Base-by-base conservation (phyloP, 2,888 invertebrate genomes). In the Cosmia pyralina region DNA sequence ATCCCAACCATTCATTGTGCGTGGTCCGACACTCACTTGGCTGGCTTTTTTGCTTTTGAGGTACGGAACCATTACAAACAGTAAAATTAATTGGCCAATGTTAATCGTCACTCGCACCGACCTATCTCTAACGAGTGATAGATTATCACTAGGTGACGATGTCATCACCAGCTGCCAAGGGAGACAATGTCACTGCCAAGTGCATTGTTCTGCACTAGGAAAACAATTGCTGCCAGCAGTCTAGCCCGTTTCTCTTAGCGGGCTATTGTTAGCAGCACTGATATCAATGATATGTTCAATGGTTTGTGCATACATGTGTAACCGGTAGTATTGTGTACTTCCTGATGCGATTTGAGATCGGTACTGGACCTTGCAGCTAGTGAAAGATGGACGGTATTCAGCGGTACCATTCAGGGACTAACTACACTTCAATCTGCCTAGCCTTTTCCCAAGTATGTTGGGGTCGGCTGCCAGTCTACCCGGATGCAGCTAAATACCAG, bases 181-280 rank as follows among this genome's bases (percentile, higher is more conserved):
- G 75, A 85, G 83, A 82, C 88, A 91, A 87, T 91, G 92, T 91
- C 92, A 93, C 86, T 94, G 94, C 93, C 95, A 95, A 94, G 93
- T 90, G 88, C 93, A 94, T 93, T 93, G 93, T 93, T 91, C 85
- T 53, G 63, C 57, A 87, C 81, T 84, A 81, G 85, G 90, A 91
- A 88, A 87, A 85, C 78, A 87, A 89, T 88, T 88, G 87, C 78
- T 93, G 94, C 93, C 94, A 86, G 80, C 53, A 87, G 84, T 93
- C 87, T 89, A 94, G 92, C 85, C 87, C 90, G 90, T 94, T 94
- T 90, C 92, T 75, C 80, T 15, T 50, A 22, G 41, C 13, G 11
- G 7, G 78, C 90, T 93, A 93, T 92, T 92, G 90, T 91, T 90
- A 84, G 88, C 79, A 73, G 53, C 69, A 75, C 55, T 81, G 71